A percentile compares a stretch with the other conserved stretches of the same genome.
Evolutionary conservation across 2,888 invertebrate species (phyloP).

Genomic region (Odontomyia ornata): DNA sequence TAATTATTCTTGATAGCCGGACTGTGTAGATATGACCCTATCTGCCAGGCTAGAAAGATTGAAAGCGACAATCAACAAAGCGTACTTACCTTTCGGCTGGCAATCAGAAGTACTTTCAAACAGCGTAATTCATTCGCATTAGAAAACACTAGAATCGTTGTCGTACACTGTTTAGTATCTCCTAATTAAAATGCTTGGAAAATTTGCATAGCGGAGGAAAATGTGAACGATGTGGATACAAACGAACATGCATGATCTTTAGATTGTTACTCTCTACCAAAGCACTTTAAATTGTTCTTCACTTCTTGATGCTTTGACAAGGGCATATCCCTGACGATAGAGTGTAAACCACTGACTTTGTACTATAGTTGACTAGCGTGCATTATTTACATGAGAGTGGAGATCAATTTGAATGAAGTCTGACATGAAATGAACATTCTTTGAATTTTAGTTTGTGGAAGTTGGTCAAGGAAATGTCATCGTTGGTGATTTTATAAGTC

Average conservation of each 20-base stretch:
- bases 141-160: neutral
- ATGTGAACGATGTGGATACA: constrained; percentile 25
- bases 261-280: too few relatives aligned
- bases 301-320: constrained; percentile 32
- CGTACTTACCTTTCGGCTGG: constrained; percentile 13
- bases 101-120: neutral
- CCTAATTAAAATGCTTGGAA: constrained; percentile 41
- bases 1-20: too few relatives aligned
- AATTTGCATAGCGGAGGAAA: constrained; percentile 40
- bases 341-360: neutral
- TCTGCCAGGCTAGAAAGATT: too few relatives aligned
- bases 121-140: constrained; percentile 10
- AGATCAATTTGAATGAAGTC: constrained; percentile 29
- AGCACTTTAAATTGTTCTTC: neutral
- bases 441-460: constrained; percentile 19
- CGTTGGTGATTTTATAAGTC: constrained; percentile 20
- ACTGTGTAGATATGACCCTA: too few relatives aligned
- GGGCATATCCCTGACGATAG: constrained; percentile 24
- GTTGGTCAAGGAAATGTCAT: constrained; percentile 40
- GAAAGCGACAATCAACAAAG: neutral
- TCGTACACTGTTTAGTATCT: neutral
- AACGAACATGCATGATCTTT: neutral
- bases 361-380: constrained; percentile 5
- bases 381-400: neutral
- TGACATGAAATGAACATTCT: constrained; percentile 35